Base-by-base conservation (phyloP, 2,113 vertebrate species). In the Alaudala cheleensis region DNA sequence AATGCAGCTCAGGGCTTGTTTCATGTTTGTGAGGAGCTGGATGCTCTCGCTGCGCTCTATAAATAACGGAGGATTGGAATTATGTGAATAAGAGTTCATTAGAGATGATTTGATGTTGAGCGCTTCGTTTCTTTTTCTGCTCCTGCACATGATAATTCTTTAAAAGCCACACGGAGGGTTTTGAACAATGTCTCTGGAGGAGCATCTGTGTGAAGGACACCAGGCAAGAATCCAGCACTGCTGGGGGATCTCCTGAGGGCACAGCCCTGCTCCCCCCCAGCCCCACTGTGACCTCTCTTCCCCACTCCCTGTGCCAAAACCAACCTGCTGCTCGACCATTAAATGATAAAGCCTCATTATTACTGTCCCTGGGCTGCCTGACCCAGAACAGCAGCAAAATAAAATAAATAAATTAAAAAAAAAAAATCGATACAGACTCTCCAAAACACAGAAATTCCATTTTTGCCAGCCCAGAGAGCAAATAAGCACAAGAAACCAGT, bases 1-100 rank as follows among this genome's bases (percentile, higher is more conserved):
- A 40, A 96, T 88, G 94, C 96, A 92, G 86, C 93, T 94, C 93
- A 93, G 89, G 93, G 40, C 56, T 88, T 9, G 64, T 61, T 88
- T 45, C n/a, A 1, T 61, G 89, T 93, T 96, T 77, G 89, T 42
- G 64, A 96, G 84, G 94, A 91, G 91, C 91, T 92, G 93, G 73
- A n/a, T 84, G 91, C 89, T 94, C 93, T 88, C 22, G 4, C 31
- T 19, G 93, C 8, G 21, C 83, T 96, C 93, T 96, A 92, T 93
- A 94, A 94, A 95, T 96, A 96, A 88, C 77, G 1, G 92, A 92
- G 87, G 45, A 64, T n/a, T 81, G 90, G 84, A 95, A 96, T 94
- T 81, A 88, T 73, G 53, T 57, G 86, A 95, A 89, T 91, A 95
- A 83, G 81, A 78, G 84, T 94, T 96, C 60, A 34, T 92, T 96